These are phyloP conservation scores for Battus philenor DNA, from an alignment of 1,140 invertebrate species.

Conservation along the genomic window DNA sequence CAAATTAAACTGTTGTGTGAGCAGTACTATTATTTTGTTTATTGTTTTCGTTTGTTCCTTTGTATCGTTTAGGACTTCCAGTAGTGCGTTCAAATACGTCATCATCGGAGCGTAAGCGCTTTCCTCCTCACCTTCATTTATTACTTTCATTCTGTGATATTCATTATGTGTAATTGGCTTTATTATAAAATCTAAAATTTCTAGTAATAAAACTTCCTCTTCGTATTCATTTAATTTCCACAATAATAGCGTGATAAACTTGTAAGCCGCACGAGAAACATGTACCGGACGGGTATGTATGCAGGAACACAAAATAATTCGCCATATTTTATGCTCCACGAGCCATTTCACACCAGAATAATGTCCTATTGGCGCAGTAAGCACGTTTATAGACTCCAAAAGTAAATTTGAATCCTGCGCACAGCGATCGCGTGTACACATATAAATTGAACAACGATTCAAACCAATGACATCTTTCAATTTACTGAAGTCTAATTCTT, in stretches of 20 bases:
- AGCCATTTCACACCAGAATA: slow-evolving; percentile 21
- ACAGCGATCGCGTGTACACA: not conserved
- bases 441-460: not conserved
- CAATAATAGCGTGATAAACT: slow-evolving; percentile 21
- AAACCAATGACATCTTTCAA: slow-evolving; percentile 16
- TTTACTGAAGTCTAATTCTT: slow-evolving; percentile 28
- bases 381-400: slow-evolving; percentile 18
- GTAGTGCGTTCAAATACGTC: slow-evolving; percentile 12
- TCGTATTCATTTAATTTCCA: slow-evolving; percentile 25
- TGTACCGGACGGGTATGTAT: slow-evolving; percentile 2
- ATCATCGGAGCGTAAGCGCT: slow-evolving; percentile 9
- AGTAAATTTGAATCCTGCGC: slow-evolving; percentile 3
- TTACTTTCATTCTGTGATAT: slow-evolving; percentile 6
- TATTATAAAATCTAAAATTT: slow-evolving; percentile 21
- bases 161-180: slow-evolving; percentile 18
- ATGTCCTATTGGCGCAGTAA: slow-evolving; percentile 19
- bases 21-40: slow-evolving; percentile 13
- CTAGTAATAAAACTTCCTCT: slow-evolving; percentile 19
- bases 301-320: slow-evolving; percentile 3
- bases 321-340: slow-evolving; percentile 22
- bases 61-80: slow-evolving; percentile 10
- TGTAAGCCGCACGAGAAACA: slow-evolving; percentile 16
- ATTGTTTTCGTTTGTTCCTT: not conserved
- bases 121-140: slow-evolving; percentile 17
- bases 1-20: slow-evolving; percentile 15